Base-by-base conservation (phyloP, 2,797 vertebrate genomes). In the Acanthopagrus latus region DNA sequence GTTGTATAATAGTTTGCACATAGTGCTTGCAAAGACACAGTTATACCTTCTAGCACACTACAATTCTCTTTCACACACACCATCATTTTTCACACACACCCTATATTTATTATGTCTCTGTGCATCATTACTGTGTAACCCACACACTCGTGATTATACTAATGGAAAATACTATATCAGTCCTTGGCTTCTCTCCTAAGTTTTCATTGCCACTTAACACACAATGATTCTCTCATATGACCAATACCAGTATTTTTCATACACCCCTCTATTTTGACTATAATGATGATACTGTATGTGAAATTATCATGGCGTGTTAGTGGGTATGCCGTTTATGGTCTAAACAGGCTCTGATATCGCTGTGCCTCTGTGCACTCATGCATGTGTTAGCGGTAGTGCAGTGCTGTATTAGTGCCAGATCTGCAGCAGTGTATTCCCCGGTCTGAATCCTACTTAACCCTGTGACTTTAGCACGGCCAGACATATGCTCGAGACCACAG, bases 381-480 rank as follows among this genome's bases (percentile, higher is more conserved):
- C 73, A 74, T 82, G 84, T 80, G 76, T 78, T 81, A 56, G 58
- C 29, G 51, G 17, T 68, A 21, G 70, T 64, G 25, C 44, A 27
- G 43, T 62, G 77, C 68, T 85, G 82, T 82, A 74, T 77, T 88
- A 72, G 76, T 90, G 88, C 92, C 93, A 92, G 88, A 83, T 80
- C 81, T 82, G 67, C 74, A 54, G 82, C 81, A 73, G 59, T 58
- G 72, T 84, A 82, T 88, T 90, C 92, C 91, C 91, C 55, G 71
- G 71, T 82, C 87, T 89, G 85, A 89, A 82, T 87, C 57, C 88
- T 88, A 88, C 88, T 92, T 93, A 93, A 91, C 92, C 88, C 62
- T 29, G 46, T 88, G 88, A 92, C 88, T 87, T 86, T 20, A 83
- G 79, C 76, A 76, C 11, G 78, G 74, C 78, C 89, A 73, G 78